These are phyloP conservation scores for Atethmia centrago DNA, from an alignment of 2,888 invertebrate genomes.

Conservation along the genomic window DNA sequence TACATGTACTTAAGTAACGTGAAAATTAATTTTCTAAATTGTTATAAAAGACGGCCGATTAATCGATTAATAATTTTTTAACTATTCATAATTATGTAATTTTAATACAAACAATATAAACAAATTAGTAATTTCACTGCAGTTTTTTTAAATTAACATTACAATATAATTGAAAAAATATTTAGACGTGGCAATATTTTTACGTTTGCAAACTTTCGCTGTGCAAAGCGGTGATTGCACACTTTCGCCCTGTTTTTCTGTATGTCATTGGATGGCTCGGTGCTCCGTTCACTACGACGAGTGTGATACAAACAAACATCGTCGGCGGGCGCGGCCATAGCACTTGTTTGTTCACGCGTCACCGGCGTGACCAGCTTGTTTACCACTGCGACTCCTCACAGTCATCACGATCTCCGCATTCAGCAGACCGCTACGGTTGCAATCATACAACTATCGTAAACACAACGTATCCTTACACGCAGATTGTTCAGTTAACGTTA, in stretches of 20 bases:
- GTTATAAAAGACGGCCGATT: neutral
- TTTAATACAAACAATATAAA: too few species aligned
- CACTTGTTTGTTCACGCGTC: constrained; percentile 89
- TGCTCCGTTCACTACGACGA: constrained; percentile 60
- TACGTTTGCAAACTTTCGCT: constrained; percentile 81
- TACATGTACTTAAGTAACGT: neutral
- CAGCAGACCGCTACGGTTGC: constrained; percentile 72
- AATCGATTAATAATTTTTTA: neutral
- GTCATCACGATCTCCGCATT: constrained; percentile 79
- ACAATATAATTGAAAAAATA: constrained; percentile 13
- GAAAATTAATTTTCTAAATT: constrained; percentile 2
- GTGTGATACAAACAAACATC: constrained; percentile 68
- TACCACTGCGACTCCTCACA: constrained; percentile 83
- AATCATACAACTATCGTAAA: constrained; percentile 69
- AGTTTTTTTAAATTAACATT: neutral
- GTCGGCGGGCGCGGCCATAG: constrained; percentile 66
- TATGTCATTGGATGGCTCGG: constrained; percentile 64
- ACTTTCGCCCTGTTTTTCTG: constrained; percentile 81
- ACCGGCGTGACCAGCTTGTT: constrained; percentile 86
- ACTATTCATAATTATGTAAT: neutral
- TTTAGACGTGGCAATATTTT: constrained; percentile 54
- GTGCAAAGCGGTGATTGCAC: constrained; percentile 73
- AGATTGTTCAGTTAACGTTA: constrained; percentile 38
- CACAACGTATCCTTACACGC: constrained; percentile 61
- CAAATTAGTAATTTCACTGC: neutral